Evolutionary conservation across 64 coral and sea anemone genomes (phyloP).

Genomic region (Montipora capricornis): DNA sequence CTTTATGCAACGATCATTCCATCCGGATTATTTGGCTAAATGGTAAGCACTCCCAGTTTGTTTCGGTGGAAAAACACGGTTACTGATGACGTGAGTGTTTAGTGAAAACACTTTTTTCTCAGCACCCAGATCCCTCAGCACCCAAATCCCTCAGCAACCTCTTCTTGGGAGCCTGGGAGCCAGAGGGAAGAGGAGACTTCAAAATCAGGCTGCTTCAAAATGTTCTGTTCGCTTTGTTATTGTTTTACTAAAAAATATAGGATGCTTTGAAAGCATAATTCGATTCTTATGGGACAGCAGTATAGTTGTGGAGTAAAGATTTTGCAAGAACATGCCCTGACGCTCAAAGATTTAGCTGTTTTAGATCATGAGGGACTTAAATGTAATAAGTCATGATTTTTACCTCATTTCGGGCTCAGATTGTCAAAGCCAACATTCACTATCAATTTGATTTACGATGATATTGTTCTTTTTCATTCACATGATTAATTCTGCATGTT

Average conservation of each 20-base stretch:
- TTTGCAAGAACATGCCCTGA: slow-evolving; percentile 85
- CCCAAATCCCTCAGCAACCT: too few relatives aligned
- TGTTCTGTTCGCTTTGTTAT: neutral
- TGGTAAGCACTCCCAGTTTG: too few relatives aligned
- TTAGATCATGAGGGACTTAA: slow-evolving; percentile 72
- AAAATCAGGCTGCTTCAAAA: neutral
- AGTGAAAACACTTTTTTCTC: too few relatives aligned
- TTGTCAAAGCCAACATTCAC: too few relatives aligned
- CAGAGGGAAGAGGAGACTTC: too few relatives aligned
- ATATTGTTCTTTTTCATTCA: neutral
- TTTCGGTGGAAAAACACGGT: too few relatives aligned
- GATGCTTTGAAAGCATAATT: neutral
- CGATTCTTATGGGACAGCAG: slow-evolving; percentile 77
- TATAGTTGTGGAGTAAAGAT: slow-evolving; percentile 82
- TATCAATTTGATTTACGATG: neutral
- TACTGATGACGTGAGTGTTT: too few relatives aligned
- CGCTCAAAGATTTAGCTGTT: slow-evolving; percentile 82
- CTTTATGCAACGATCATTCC: too few relatives aligned
- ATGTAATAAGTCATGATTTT: slow-evolving; percentile 21
- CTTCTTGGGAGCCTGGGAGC: too few relatives aligned
- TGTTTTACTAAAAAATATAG: neutral
- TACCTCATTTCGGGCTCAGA: too few relatives aligned
- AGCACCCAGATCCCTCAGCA: too few relatives aligned
- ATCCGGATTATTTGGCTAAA: too few relatives aligned
- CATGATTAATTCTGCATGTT: slow-evolving; percentile 12